phyloP scores from a whole-genome alignment of 2,888 invertebrate species.

The Psococerastis gibbosa region DNA sequence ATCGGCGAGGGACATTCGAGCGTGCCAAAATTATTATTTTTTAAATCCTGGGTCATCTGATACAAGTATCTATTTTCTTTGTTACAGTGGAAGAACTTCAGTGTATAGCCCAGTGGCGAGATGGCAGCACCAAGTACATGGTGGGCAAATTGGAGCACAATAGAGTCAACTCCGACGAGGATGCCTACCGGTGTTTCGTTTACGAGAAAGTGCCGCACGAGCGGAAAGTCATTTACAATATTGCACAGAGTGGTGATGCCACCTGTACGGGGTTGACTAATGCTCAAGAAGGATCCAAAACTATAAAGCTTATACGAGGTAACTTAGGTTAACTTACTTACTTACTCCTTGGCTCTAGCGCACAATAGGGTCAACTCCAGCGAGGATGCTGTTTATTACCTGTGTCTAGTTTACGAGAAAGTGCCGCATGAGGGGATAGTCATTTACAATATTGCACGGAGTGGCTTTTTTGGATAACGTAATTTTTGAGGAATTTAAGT shows the following conservation, averaged over 20 bases:
- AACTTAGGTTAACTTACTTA: too few species aligned
- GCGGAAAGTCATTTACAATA: conserved; percentile 36
- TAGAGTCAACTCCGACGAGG: conserved; percentile 41
- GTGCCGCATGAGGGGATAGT: conserved; percentile 28
- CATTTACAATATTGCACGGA: conserved; percentile 50
- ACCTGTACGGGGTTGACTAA: conserved; percentile 59
- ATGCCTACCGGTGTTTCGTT: conserved; percentile 68
- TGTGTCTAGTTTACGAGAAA: conserved; percentile 62
- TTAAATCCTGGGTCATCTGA: too few species aligned
- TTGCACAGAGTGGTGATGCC: conserved; percentile 62
- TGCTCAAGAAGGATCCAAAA: conserved; percentile 56
- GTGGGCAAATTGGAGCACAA: conserved; percentile 53
- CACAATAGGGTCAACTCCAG: conserved; percentile 32
- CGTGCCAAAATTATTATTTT: too few species aligned
- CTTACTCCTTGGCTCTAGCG: too few species aligned
- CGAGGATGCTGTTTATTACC: conserved; percentile 57
- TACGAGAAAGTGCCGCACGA: conserved; percentile 36
- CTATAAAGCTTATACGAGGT: conserved; percentile 61
- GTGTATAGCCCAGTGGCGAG: conserved; percentile 68
- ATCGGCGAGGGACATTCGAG: too few species aligned
- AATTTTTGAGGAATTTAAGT: too few species aligned
- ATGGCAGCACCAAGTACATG: conserved; percentile 58
- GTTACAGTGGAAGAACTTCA: conserved; percentile 56
- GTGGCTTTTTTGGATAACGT: too few species aligned
- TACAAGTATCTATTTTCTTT: too few species aligned